Percentiles rank a stretch among this genome's conserved stretches.
phyloP scores from a whole-genome alignment of 2,797 vertebrate genomes.

The Cottoperca gobio region DNA sequence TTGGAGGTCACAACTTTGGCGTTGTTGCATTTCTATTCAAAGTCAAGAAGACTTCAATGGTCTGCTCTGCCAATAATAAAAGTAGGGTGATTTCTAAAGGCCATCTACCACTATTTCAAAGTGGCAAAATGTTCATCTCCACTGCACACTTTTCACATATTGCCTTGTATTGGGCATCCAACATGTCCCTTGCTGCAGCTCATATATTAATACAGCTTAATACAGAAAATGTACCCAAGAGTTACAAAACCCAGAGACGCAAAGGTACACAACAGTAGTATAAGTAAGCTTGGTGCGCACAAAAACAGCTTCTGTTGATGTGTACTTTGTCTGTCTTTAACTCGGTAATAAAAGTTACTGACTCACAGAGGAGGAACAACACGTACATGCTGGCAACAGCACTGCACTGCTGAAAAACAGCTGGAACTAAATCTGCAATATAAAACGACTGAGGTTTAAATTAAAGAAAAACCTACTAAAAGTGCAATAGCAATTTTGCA shows the following conservation, averaged over 20 bases:
- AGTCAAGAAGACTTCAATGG: conserved; percentile 39
- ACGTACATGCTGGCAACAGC: conserved; percentile 51
- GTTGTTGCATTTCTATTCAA: conserved; percentile 53
- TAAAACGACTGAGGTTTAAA: neutral
- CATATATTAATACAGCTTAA: neutral
- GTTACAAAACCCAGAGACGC: neutral
- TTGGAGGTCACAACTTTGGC: conserved; percentile 65
- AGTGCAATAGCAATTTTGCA: neutral
- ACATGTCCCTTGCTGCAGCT: neutral
- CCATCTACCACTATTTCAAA: conserved; percentile 14
- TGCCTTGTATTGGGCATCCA: neutral
- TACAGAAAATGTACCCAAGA: too few relatives aligned
- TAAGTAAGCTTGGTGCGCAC: conserved; percentile 6
- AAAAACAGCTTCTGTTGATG: conserved; percentile 27
- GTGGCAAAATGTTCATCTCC: conserved; percentile 5
- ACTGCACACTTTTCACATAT: neutral
- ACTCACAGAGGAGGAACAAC: conserved; percentile 43
- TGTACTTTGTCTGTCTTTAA: conserved; percentile 29
- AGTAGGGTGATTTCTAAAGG: conserved; percentile 46
- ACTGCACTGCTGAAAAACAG: conserved; percentile 46
- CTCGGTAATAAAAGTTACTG: conserved; percentile 45
- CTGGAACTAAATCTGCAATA: conserved; percentile 55
- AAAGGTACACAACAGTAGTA: neutral
- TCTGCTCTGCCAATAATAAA: conserved; percentile 45
- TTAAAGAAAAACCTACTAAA: neutral